Evolutionary conservation across 2,888 invertebrate species (phyloP), one percentile per base, ranked within the genome.

Genomic region (Sarcophaga variegata): DNA sequence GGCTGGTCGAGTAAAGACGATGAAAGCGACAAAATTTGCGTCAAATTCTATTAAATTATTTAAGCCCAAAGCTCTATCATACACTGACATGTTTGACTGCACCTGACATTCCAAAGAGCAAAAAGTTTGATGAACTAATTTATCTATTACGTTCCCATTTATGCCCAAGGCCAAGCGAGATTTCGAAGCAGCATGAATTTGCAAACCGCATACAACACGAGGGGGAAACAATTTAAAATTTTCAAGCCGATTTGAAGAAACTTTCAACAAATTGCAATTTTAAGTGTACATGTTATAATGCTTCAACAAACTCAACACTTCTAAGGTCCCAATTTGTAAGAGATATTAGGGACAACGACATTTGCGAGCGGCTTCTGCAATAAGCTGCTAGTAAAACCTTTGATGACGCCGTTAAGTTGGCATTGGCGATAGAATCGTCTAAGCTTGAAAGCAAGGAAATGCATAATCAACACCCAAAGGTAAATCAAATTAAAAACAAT

Each of bases 261-360:
- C 12, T 74, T 1, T 74, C 22, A 37, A 63, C 74, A 74, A 74
- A 74, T n/a, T 74, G 22, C 11, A 74, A 74, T 17, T 74, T 47
- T 8, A 63, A 75, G 49, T 74, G 62, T 10, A 45, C 3, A 4
- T 45, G 22, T 4, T 74, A 62, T 22, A 74, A 74, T 62, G 4
- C 74, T 10, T 74, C 74, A 2, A 20, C 74, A 4, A 74, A 62
- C 11, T 62, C 74, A 47, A 62, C 62, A 6, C 74, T 45, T 17
- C 20, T 62, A n/a, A 60, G 37, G 45, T 67, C 45, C 2, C 66
- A 69, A 69, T 69, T 47, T 49, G 69, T 69, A 49, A 69, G 69
- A 22, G 69, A 22, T 20, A 69, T 69, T 69, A n/a, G 69, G 4
- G 45, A 47, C 22, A 69, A 69, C 6, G 69, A 69, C 22, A 69